Percentiles rank a stretch among this genome's conserved stretches.
Conservation (phyloP, 2,113 vertebrate species). For the Hemibagrus wyckioides region DNA sequence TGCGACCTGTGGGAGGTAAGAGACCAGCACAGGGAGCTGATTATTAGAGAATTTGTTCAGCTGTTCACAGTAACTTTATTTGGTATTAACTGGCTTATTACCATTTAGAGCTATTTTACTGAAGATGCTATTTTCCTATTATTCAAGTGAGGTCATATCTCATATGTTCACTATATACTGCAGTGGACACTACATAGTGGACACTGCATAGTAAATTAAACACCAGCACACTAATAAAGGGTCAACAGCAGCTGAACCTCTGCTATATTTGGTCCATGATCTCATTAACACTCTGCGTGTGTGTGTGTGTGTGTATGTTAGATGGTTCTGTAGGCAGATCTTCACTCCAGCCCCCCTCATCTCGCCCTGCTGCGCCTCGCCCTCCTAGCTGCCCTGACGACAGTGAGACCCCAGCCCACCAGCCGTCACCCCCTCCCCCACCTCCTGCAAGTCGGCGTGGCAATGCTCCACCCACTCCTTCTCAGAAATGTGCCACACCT, state of each 20-base stretch:
- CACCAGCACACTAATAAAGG: background rate
- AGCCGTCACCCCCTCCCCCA: constrained; percentile 74
- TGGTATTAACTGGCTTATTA: too few relatives aligned
- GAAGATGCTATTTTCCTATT: background rate
- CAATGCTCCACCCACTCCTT: constrained; percentile 74
- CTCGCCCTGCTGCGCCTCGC: constrained; percentile 79
- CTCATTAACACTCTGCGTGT: background rate
- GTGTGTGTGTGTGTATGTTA: constrained; percentile 54
- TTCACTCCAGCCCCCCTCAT: constrained; percentile 70
- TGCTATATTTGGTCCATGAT: background rate
- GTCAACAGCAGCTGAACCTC: background rate
- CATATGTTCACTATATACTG: background rate
- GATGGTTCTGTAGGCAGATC: constrained; percentile 75
- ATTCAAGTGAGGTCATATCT: background rate
- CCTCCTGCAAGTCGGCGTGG: constrained; percentile 80
- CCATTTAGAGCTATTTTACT: too few relatives aligned
- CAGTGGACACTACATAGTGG: background rate
- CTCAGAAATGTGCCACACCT: constrained; percentile 67
- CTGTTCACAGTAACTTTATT: background rate
- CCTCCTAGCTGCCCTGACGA: constrained; percentile 78
- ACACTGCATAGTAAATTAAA: background rate
- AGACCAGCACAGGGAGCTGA: background rate
- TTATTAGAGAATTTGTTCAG: background rate
- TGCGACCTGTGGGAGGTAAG: constrained; percentile 78
- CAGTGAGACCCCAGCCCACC: constrained; percentile 65